Base-by-base conservation (phyloP, 1,140 invertebrate species). In the Aphaenogaster floridana region DNA sequence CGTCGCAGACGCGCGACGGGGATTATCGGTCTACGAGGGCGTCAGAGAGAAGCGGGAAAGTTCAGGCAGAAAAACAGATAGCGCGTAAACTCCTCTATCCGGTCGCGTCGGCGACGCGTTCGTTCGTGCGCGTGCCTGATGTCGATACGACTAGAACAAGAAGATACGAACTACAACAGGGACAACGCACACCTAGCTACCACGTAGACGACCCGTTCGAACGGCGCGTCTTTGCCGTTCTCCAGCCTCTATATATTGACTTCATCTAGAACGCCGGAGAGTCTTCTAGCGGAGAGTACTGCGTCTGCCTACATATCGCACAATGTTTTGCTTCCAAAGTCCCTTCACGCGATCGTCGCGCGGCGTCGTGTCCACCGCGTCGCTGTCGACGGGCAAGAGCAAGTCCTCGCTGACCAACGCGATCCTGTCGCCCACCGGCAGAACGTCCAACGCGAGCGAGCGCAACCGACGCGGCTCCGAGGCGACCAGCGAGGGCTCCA, bases 281-380 rank as follows among this genome's bases (percentile, higher is more conserved):
- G n/a, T 85, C 21, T 13, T 78, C 34, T 7, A 42, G 28, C 15
- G 36, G 3, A 15, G 34, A 66, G 21, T 17, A 61, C 28, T 28
- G 59, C 28, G 59, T 61, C 28, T 13, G 8, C 61, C n/a, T 45
- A 9, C 50, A 68, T 57, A 39, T 57, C n/a, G 21, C 61, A 59
- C 54, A n/a, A 96, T 96, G 95, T 95, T 95, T 87, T 95, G 95
- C 87, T 96, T 96, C 77, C 94, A 95, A 88, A 94, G 94, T 66
- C 95, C 95, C 36, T 96, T 96, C 76, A 93, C 95, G 69, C 92
- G 95, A 68, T 86, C 91, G 2, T 92, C 94, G 61, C 94, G 94
- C 21, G 84, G 89, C 66, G 86, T 92, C 17, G 87, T 87, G 15
- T 80, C 86, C 0, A 72, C 85, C 69, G 68, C 61, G 80, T 78